A percentile compares a stretch with the other conserved stretches of the same genome.
phyloP scores from a whole-genome alignment of 2,888 invertebrate species.

The Plebejus argus region DNA sequence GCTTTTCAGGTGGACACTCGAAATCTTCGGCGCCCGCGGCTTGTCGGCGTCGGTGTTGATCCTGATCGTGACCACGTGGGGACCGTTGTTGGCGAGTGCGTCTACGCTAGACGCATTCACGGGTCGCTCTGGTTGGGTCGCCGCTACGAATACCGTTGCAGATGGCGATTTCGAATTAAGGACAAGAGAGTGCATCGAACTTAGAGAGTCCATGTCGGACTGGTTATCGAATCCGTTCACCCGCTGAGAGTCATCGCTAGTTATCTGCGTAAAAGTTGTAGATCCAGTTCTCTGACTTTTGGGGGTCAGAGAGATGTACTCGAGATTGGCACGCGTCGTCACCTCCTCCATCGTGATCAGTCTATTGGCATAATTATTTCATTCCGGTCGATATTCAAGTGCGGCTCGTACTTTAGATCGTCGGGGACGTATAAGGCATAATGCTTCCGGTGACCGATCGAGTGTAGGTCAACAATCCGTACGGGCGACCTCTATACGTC shows the following conservation, averaged over 20 bases:
- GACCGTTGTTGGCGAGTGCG: constrained; percentile 64
- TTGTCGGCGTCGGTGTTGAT: constrained; percentile 83
- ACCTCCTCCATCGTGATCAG: constrained; percentile 77
- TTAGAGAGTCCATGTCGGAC: constrained; percentile 63
- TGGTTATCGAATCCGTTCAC: constrained; percentile 65
- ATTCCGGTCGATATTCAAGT: constrained; percentile 67
- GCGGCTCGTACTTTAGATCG: constrained; percentile 66
- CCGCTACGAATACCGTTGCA: constrained; percentile 80
- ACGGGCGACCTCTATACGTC: constrained; percentile 57
- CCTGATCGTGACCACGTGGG: constrained; percentile 86
- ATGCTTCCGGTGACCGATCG: constrained; percentile 71
- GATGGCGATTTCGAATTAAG: constrained; percentile 77
- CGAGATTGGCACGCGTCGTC: constrained; percentile 67
- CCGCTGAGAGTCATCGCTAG: constrained; percentile 56
- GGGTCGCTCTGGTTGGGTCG: constrained; percentile 74
- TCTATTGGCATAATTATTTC: constrained; percentile 72
- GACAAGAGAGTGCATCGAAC: constrained; percentile 80
- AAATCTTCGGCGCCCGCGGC: constrained; percentile 73
- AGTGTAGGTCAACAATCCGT: constrained; percentile 71
- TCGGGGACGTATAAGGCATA: constrained; percentile 74
- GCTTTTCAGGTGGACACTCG: constrained; percentile 75
- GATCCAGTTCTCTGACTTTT: constrained; percentile 73
- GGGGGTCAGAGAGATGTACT: constrained; percentile 79
- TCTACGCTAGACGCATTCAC: constrained; percentile 70
- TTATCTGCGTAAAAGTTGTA: constrained; percentile 74